Conservation (phyloP, 2,113 vertebrate genomes). For the Danionella cerebrum region DNA sequence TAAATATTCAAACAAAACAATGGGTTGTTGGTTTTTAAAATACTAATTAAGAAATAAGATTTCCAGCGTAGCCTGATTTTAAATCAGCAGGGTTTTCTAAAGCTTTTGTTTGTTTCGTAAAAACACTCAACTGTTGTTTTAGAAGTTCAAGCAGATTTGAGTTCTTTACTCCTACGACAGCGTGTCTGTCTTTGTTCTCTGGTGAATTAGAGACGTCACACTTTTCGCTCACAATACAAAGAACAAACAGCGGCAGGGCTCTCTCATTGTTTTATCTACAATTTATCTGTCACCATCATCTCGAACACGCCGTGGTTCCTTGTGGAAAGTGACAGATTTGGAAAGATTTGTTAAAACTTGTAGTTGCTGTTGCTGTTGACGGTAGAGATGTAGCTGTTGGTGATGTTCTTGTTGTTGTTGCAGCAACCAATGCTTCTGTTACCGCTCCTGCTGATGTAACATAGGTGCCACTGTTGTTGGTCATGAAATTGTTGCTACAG, state of each 20-base stretch:
- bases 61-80: background rate
- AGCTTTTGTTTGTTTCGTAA: background rate
- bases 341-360: too few species aligned
- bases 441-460: too few species aligned
- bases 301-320: too few species aligned
- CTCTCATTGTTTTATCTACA: background rate
- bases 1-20: too few species aligned
- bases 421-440: too few species aligned
- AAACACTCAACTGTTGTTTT: background rate
- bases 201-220: background rate
- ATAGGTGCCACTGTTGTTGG: too few species aligned
- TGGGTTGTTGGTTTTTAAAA: background rate
- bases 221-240: constrained; percentile 8
- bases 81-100: background rate
- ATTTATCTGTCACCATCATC: constrained; percentile 28
- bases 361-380: background rate
- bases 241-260: background rate
- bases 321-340: background rate
- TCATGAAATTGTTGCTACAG: too few species aligned
- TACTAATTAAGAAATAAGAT: background rate
- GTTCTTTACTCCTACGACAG: background rate
- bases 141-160: background rate
- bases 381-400: too few species aligned
- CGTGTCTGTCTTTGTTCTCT: background rate
- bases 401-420: too few species aligned